Base-by-base conservation (phyloP, 2,888 invertebrate species). In the Baronia brevicornis region DNA sequence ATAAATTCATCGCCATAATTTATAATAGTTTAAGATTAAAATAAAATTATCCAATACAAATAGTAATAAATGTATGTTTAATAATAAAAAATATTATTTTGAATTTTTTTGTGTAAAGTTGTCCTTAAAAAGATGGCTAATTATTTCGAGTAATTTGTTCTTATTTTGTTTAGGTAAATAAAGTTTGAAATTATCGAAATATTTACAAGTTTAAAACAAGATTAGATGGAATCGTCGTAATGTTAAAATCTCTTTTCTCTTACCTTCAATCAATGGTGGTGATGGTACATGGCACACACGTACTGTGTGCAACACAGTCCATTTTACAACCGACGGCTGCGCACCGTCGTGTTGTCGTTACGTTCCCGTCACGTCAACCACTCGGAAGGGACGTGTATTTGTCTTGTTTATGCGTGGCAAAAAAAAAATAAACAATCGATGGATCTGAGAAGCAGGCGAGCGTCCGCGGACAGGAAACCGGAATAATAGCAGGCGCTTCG, bases 341-440 rank as follows among this genome's bases (percentile, higher is more conserved):
- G 30, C 35, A 44, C 44, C 48, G 44, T 38, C 51, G 46, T 40
- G 35, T 33, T 43, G 43, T 35, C 39, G 43, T 29, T 38, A 48
- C 52, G 48, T 49, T 45, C 48, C 51, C 58, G 50, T 54, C 60
- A 57, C 66, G 56, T 53, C 60, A 52, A 26, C 24, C 62, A 61
- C 63, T 58, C 60, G 64, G 69, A 69, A 72, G 57, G 61, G 49
- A 55, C 58, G 57, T 60, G 61, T 69, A 70, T 70, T 68, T 63
- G 70, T 65, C 69, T 68, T 58, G 60, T 66, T 66, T 60, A 60
- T 69, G 65, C 65, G 71, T 25, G 30, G 29, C 9, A 14, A 13
- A 71, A 80, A 75, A 63, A 80, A 80, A 82, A 74, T 79, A 82
- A 84, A 80, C 80, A 72, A 80, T 80, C 78, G 64, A 78, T 78